Base-by-base conservation (phyloP, 2,888 invertebrate genomes). In the Plemyria rubiginata region DNA sequence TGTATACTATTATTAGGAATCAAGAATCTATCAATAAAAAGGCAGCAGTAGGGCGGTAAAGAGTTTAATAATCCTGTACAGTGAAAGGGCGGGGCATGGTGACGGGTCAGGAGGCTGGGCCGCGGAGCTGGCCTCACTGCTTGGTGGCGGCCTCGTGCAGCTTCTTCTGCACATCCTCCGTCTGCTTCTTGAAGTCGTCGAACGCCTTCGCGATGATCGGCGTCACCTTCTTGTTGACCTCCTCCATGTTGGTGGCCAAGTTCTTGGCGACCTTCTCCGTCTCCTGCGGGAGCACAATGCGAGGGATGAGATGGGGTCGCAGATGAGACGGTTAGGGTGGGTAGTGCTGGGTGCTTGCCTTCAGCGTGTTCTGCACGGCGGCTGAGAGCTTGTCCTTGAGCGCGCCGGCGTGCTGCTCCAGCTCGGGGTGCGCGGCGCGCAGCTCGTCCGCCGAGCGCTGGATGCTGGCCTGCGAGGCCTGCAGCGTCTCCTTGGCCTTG, bases 121-220 rank as follows among this genome's bases (percentile, higher is more conserved):
- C 15, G 41, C 12, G 22, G 8, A 11, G 11, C 49, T 43, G 9
- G n/a, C 41, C 36, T 78, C 67, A 86, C 77, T 87, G 88, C 86
- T 90, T 90, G 80, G 51, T 79, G 80, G 91, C 89, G 65, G 85
- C 90, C 16, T 87, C 90, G 79, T 88, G 88, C 68, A 92, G 43
- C 68, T 88, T 87, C 85, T 87, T 85, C 81, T 87, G 87, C 54
- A 92, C 75, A 29, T 74, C 74, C 76, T 87, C 74, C 50, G 79
- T 81, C 50, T 86, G 81, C 80, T 87, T 86, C 22, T 83, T 79
- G 79, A 92, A 87, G 75, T 83, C 82, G 28, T 90, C 86, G 84
- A 85, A 91, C 1, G 90, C 92, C 28, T 74, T 73, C 82, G 88
- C 86, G 76, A 92, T 70, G 81, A 86, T 74, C 29, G 91, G 91